Conservation (phyloP, 2,888 invertebrate genomes). For the Drosophila flavopinicola region DNA sequence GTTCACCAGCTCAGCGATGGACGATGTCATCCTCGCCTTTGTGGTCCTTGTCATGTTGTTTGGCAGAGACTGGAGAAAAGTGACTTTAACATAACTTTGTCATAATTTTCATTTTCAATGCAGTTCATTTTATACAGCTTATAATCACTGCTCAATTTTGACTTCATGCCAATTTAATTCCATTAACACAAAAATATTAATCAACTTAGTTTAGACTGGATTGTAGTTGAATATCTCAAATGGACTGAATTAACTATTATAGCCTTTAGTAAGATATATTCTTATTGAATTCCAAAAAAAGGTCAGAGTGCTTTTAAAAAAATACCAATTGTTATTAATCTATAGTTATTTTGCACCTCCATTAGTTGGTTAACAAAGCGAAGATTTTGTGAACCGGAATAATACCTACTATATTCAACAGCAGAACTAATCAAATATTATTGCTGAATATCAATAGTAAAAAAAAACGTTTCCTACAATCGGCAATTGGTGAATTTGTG, state of each 20-base stretch:
- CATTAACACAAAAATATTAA: too few species aligned
- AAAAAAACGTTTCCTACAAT: background rate
- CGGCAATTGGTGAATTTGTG: constrained; percentile 11
- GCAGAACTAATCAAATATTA: background rate
- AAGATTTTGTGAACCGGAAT: background rate
- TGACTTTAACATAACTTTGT: background rate
- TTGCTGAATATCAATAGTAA: background rate
- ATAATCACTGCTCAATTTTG: background rate
- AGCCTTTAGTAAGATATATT: too few species aligned
- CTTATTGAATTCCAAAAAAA: too few species aligned
- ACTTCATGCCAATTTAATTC: too few species aligned
- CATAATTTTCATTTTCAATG: constrained; percentile 10
- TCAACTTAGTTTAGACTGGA: too few species aligned
- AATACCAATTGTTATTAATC: background rate
- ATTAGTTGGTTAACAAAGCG: too few species aligned
- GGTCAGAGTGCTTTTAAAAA: too few species aligned
- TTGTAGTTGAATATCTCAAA: too few species aligned
- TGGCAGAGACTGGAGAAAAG: background rate
- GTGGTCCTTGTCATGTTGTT: background rate
- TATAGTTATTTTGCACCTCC: too few species aligned
- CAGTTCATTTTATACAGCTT: background rate
- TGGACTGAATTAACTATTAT: too few species aligned
- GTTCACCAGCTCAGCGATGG: background rate
- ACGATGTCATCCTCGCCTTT: background rate
- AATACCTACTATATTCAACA: background rate